Percentiles rank a stretch among this genome's conserved stretches.
Evolutionary conservation across 2,797 vertebrate genomes (phyloP).

Genomic region (Orestias chungarensis): DNA sequence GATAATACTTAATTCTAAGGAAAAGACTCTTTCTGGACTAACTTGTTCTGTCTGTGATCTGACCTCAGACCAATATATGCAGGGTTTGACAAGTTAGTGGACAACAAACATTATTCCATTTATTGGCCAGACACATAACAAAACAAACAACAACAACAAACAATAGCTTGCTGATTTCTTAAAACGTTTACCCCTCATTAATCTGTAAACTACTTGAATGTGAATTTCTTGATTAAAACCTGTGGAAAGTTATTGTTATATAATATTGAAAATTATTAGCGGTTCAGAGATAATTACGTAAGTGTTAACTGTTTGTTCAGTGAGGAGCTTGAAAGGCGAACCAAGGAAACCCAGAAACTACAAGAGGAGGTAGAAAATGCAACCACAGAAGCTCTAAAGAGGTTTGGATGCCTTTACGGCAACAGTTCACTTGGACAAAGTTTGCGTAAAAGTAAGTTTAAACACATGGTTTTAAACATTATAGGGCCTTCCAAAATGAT

Average conservation of each 20-base stretch:
- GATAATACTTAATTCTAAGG: no score
- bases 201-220: neutral
- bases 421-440: conserved; percentile 39
- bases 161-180: neutral
- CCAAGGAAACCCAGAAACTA: conserved; percentile 74
- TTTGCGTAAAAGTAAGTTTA: conserved; percentile 12
- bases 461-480: neutral
- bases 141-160: neutral
- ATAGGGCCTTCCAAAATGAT: neutral
- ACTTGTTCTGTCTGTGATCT: neutral
- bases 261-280: no score
- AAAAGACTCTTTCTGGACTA: no score
- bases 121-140: no score
- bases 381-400: conserved; percentile 74
- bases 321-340: conserved; percentile 73
- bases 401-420: conserved; percentile 44
- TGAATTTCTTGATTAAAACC: neutral
- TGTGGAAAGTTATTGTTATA: no score
- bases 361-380: conserved; percentile 77
- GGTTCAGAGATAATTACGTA: neutral
- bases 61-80: neutral
- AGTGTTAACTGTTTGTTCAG: conserved; percentile 57
- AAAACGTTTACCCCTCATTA: neutral
- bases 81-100: no score
- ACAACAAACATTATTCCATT: no score